phyloP scores from a whole-genome alignment of 1,140 invertebrate species.

The Drosophila sp. region DNA sequence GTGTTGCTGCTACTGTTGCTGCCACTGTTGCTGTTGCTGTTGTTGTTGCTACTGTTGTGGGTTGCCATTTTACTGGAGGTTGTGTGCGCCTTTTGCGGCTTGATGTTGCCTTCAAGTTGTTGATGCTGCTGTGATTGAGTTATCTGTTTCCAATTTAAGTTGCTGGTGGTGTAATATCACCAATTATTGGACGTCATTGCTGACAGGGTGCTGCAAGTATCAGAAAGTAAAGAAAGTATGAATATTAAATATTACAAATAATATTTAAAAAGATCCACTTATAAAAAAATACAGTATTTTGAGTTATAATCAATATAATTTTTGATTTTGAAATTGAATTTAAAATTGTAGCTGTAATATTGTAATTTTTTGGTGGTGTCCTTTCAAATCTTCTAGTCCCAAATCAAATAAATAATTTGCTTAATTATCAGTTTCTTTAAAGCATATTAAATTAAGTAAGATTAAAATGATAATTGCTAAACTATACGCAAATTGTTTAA shows the following conservation, averaged over 20 bases:
- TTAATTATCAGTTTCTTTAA: too few species aligned
- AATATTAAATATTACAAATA: background rate
- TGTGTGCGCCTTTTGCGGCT: conserved; percentile 23
- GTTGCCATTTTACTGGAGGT: conserved; percentile 42
- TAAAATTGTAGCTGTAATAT: too few species aligned
- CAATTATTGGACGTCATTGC: conserved; percentile 42
- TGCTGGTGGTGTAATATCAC: conserved; percentile 30
- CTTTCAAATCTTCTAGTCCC: too few species aligned
- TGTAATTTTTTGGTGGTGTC: too few species aligned
- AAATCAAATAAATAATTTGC: too few species aligned
- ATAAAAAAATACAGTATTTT: too few species aligned
- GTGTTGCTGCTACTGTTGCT: conserved; percentile 17
- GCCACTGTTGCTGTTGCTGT: conserved; percentile 33
- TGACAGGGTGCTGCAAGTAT: conserved; percentile 24
- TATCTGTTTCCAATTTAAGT: conserved; percentile 41
- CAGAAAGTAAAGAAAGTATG: background rate
- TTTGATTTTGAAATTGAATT: too few species aligned
- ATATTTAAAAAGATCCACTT: too few species aligned
- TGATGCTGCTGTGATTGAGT: conserved; percentile 18
- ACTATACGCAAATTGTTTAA: too few species aligned
- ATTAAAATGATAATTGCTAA: too few species aligned
- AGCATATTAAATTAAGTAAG: too few species aligned
- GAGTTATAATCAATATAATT: too few species aligned
- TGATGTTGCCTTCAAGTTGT: conserved; percentile 9
- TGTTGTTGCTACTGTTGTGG: conserved; percentile 13